phyloP scores from a whole-genome alignment of 2,113 vertebrate species.

The Castor canadensis region DNA sequence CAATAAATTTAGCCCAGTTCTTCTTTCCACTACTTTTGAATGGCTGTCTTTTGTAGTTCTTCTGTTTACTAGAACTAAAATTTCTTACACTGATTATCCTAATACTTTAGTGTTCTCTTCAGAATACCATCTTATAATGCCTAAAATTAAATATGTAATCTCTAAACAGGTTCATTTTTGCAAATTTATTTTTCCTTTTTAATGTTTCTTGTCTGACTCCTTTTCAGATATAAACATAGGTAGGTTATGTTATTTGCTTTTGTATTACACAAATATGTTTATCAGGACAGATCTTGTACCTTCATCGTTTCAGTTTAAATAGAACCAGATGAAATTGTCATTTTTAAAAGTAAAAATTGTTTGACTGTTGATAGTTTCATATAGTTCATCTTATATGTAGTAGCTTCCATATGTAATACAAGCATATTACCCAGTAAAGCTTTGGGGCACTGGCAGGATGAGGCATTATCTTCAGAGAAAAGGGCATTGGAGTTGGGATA shows the following conservation, averaged over 20 bases:
- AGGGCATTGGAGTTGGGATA: background rate
- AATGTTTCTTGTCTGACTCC: background rate
- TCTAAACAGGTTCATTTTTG: background rate
- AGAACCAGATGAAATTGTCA: background rate
- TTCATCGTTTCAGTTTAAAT: constrained; percentile 5
- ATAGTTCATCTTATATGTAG: background rate
- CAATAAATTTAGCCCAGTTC: background rate
- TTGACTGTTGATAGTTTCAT: background rate
- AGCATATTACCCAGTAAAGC: background rate
- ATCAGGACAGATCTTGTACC: background rate
- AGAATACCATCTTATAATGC: background rate
- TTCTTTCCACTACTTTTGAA: background rate
- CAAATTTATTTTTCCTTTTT: background rate
- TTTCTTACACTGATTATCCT: background rate
- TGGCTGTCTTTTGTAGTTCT: background rate
- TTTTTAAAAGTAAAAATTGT: background rate
- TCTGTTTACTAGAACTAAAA: background rate
- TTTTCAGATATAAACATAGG: background rate
- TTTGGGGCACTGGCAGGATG: background rate
- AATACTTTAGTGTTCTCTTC: background rate
- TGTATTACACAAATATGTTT: background rate
- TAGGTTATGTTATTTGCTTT: background rate
- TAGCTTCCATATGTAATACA: background rate
- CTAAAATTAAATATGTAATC: background rate
- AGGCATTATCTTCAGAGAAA: background rate